Percentiles rank a stretch among this genome's conserved stretches.
Conservation (phyloP, 1,140 invertebrate species). For the Bathynomus jamesi region DNA sequence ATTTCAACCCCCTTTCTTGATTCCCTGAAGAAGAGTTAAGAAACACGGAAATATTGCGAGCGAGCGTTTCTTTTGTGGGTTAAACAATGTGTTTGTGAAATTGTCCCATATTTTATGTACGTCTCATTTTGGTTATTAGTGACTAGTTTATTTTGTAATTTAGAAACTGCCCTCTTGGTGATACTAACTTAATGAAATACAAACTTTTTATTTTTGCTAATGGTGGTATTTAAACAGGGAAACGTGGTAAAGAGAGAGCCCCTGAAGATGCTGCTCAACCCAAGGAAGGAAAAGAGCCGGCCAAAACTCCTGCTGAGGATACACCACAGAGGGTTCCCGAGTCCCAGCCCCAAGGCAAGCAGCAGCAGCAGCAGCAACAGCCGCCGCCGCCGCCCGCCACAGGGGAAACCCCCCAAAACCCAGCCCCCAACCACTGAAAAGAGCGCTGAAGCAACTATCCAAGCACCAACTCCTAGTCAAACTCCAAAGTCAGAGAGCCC, state of each 20-base stretch:
- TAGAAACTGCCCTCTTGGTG: too few relatives aligned
- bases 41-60: too few relatives aligned
- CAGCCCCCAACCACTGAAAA: neutral
- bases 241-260: neutral
- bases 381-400: neutral
- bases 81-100: too few relatives aligned
- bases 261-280: neutral
- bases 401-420: constrained; percentile 6
- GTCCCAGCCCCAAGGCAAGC: neutral
- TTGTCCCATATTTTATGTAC: too few relatives aligned
- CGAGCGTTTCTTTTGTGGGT: too few relatives aligned
- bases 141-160: too few relatives aligned
- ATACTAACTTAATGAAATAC: too few relatives aligned
- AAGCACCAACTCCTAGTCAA: constrained; percentile 9
- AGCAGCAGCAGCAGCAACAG: neutral
- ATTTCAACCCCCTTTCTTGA: too few relatives aligned
- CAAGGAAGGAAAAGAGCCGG: constrained; percentile 10
- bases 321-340: neutral
- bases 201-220: too few relatives aligned
- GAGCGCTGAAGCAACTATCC: neutral
- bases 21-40: too few relatives aligned
- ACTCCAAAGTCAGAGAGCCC: constrained; percentile 9
- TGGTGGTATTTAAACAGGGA: neutral
- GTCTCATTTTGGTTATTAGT: too few relatives aligned
- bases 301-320: constrained; percentile 5